Evolutionary conservation across 2,888 invertebrate genomes (phyloP).

Genomic region (Apamea epomidion): DNA sequence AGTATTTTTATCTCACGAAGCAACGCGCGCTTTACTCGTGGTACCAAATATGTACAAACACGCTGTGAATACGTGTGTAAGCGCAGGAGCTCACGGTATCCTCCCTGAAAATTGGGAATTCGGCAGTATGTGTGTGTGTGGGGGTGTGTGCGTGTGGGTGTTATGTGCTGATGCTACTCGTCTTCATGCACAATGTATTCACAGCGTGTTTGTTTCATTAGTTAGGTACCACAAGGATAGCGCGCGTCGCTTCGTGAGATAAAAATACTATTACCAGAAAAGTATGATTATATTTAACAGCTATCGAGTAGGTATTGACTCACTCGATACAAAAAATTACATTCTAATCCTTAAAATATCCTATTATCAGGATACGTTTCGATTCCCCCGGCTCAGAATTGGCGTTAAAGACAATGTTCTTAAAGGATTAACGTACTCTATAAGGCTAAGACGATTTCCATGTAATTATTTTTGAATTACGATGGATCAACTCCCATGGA

Average conservation of each 20-base stretch:
- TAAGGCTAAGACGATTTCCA: slow-evolving; percentile 67
- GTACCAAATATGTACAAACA: neutral
- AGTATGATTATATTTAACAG: neutral
- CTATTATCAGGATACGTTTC: slow-evolving; percentile 57
- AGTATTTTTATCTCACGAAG: neutral
- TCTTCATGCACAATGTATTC: too few species aligned
- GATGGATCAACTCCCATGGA: neutral
- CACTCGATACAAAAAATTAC: slow-evolving; percentile 13
- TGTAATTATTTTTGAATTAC: neutral
- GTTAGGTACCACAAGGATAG: too few species aligned
- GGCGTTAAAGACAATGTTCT: slow-evolving; percentile 73
- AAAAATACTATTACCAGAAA: neutral
- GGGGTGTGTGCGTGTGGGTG: too few species aligned
- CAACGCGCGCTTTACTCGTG: neutral
- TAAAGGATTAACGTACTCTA: slow-evolving; percentile 69
- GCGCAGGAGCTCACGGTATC: neutral
- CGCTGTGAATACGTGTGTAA: neutral
- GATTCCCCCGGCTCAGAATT: slow-evolving; percentile 65
- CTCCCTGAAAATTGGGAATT: neutral
- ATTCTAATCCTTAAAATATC: slow-evolving; percentile 57
- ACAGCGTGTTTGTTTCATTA: too few species aligned
- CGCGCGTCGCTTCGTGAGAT: neutral
- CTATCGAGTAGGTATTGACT: neutral
- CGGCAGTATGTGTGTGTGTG: neutral
- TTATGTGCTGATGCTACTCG: too few species aligned